Conservation (phyloP, 2,797 vertebrate genomes). For the Parambassis ranga region DNA sequence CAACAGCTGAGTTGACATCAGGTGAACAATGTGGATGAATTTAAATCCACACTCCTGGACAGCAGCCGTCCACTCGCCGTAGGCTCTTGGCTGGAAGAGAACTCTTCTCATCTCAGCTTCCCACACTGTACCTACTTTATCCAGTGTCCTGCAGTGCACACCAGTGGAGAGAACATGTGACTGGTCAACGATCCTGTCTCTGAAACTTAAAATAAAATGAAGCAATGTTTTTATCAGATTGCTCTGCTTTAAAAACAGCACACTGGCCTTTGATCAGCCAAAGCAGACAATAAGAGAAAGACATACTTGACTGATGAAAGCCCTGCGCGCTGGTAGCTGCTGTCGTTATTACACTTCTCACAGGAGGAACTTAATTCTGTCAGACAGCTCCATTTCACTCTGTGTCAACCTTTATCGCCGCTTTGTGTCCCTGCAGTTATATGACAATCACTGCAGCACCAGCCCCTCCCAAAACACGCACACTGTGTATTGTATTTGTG, state of each 20-base stretch:
- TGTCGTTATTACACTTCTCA: conserved; percentile 15
- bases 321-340: background rate
- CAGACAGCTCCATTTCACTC: conserved; percentile 43
- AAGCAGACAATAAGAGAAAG: conserved; percentile 4
- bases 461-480: background rate
- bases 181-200: no score
- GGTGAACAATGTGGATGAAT: no score
- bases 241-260: conserved; percentile 4
- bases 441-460: conserved; percentile 13
- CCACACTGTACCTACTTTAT: no score
- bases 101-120: no score
- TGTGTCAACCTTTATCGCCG: conserved; percentile 9
- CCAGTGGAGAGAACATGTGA: no score
- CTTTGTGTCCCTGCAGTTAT: conserved; percentile 20
- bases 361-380: conserved; percentile 19
- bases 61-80: no score
- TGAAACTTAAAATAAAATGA: no score
- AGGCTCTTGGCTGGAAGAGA: no score
- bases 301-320: conserved; percentile 21
- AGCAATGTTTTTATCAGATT: background rate
- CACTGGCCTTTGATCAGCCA: background rate
- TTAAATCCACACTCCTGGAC: no score
- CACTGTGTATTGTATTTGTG: conserved; percentile 13
- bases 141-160: no score
- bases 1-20: no score